A percentile compares a stretch with the other conserved stretches of the same genome.
phyloP scores from a whole-genome alignment of 2,888 invertebrate species.

The Cerastis rubricosa region DNA sequence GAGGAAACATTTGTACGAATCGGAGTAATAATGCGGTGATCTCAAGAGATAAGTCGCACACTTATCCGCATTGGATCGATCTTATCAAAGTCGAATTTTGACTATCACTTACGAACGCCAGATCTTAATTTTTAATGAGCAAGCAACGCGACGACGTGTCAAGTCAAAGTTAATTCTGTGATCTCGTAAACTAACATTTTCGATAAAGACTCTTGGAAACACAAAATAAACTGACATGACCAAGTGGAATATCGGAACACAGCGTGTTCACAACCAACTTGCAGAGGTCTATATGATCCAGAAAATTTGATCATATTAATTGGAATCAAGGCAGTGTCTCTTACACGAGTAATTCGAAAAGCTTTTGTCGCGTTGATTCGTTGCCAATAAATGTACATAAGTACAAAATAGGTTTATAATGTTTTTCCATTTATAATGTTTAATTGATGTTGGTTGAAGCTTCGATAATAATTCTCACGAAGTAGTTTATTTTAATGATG shows the following conservation, averaged over 20 bases:
- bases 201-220: background rate
- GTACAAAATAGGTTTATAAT: constrained; percentile 16
- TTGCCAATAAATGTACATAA: constrained; percentile 24
- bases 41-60: constrained; percentile 29
- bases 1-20: constrained; percentile 55
- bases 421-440: constrained; percentile 24
- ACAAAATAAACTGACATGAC: background rate
- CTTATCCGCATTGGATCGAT: constrained; percentile 29
- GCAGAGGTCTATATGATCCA: constrained; percentile 12
- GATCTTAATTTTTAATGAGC: background rate
- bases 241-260: background rate
- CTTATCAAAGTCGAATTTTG: constrained; percentile 13
- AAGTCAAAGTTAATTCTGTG: background rate
- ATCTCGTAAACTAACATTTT: background rate
- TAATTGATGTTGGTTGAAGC: constrained; percentile 19
- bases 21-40: constrained; percentile 51
- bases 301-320: constrained; percentile 26
- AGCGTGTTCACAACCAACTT: constrained; percentile 14
- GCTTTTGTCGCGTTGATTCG: constrained; percentile 13
- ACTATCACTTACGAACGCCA: constrained; percentile 19
- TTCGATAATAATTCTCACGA: constrained; percentile 28
- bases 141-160: background rate
- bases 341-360: constrained; percentile 11
- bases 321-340: constrained; percentile 15
- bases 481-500: constrained; percentile 42